Evolutionary conservation across 1,140 invertebrate genomes (phyloP).

Genomic region (Pissodes strobi): DNA sequence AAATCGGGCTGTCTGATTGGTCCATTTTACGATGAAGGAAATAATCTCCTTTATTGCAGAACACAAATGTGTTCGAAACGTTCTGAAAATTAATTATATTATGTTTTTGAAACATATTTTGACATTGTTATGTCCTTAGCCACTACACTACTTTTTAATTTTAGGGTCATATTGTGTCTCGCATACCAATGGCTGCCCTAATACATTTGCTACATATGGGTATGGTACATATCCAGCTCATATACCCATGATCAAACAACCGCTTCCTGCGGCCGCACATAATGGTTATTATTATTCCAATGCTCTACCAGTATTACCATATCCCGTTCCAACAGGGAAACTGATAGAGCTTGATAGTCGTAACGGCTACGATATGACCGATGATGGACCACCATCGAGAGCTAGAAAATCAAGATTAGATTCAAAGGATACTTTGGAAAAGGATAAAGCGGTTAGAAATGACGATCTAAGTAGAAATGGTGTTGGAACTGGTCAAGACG

Average conservation of each 20-base stretch:
- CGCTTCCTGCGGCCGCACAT: neutral
- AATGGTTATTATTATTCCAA: slow-evolving; percentile 41
- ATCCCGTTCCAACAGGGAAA: slow-evolving; percentile 61
- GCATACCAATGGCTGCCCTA: slow-evolving; percentile 31
- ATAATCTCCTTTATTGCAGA: too few relatives aligned
- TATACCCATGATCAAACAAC: slow-evolving; percentile 22
- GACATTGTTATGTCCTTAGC: too few relatives aligned
- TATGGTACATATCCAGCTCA: slow-evolving; percentile 49
- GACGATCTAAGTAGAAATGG: slow-evolving; percentile 20
- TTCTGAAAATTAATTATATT: too few relatives aligned
- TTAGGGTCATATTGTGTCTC: slow-evolving; percentile 20
- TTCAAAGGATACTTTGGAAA: slow-evolving; percentile 6
- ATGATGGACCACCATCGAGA: slow-evolving; percentile 29
- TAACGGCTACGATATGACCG: slow-evolving; percentile 43
- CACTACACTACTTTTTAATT: too few relatives aligned
- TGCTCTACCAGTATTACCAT: neutral
- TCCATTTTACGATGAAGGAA: too few relatives aligned
- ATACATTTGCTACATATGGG: slow-evolving; percentile 25
- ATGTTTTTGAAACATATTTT: too few relatives aligned
- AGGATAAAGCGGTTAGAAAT: slow-evolving; percentile 25
- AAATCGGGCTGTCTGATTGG: too few relatives aligned
- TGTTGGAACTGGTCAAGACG: slow-evolving; percentile 40
- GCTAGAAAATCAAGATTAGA: slow-evolving; percentile 4
- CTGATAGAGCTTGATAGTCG: slow-evolving; percentile 73
- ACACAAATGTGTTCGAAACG: too few relatives aligned